These are phyloP conservation scores for Macquaria ambigua DNA, from an alignment of 2,113 vertebrate genomes.

Conservation along the genomic window DNA sequence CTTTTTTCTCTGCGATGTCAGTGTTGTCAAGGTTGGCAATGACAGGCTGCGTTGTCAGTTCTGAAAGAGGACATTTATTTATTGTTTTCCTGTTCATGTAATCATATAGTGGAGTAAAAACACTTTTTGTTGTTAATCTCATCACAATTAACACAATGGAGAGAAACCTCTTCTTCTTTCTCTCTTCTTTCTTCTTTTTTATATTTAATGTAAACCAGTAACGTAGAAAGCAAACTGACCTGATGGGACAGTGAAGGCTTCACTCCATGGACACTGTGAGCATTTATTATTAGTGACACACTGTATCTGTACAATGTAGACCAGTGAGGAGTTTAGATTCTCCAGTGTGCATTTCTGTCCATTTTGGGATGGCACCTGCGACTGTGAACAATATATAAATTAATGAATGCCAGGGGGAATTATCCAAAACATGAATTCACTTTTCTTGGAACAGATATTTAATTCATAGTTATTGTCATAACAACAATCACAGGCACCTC, in stretches of 20 bases:
- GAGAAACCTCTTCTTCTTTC: background rate
- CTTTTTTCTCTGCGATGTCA: background rate
- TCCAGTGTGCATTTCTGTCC: background rate
- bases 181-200: background rate
- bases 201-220: background rate
- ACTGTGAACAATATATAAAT: conserved; percentile 29
- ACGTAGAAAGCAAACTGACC: conserved; percentile 57
- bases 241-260: conserved; percentile 60
- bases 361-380: conserved; percentile 3
- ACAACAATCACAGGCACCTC: too few relatives aligned
- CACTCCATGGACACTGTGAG: conserved; percentile 70
- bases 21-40: conserved; percentile 23
- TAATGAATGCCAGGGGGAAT: background rate
- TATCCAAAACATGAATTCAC: background rate
- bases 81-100: too few relatives aligned
- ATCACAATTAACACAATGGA: background rate
- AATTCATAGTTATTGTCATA: background rate
- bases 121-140: background rate
- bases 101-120: background rate
- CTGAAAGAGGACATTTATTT: conserved; percentile 46
- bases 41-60: conserved; percentile 69
- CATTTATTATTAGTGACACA: conserved; percentile 58
- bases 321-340: conserved; percentile 61
- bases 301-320: conserved; percentile 71
- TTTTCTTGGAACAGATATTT: background rate